Percentiles rank a stretch among this genome's conserved stretches.
phyloP scores from a whole-genome alignment of 2,113 vertebrate species.

The Periophthalmus modestus region DNA sequence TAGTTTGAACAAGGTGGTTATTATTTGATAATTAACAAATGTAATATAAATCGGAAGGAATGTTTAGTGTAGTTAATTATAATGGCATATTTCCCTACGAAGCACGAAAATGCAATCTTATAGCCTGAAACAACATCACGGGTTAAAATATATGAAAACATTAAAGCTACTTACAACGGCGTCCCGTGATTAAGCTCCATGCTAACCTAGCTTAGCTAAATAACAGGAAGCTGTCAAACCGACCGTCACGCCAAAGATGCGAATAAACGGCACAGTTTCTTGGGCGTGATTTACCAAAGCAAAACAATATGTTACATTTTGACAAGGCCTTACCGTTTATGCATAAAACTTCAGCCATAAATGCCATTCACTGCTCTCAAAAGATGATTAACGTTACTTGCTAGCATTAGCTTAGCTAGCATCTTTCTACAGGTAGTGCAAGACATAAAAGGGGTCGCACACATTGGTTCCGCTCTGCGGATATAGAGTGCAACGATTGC shows the following conservation, averaged over 20 bases:
- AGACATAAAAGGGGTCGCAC: neutral
- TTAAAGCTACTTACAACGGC: slow-evolving; percentile 53
- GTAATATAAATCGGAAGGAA: too few species aligned
- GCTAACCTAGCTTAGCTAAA: slow-evolving; percentile 56
- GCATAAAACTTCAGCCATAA: slow-evolving; percentile 3
- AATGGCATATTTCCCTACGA: neutral
- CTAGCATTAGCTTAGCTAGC: slow-evolving; percentile 42
- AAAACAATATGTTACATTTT: neutral
- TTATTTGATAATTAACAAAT: neutral
- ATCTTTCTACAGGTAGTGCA: slow-evolving; percentile 51
- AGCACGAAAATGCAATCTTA: neutral
- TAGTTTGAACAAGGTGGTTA: neutral
- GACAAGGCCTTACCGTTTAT: neutral
- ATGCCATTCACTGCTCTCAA: slow-evolving; percentile 19
- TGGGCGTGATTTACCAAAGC: neutral
- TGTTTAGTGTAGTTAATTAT: too few species aligned
- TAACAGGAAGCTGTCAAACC: slow-evolving; percentile 48
- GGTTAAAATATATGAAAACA: slow-evolving; percentile 6
- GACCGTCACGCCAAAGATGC: slow-evolving; percentile 23
- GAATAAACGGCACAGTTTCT: neutral
- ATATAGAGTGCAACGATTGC: neutral
- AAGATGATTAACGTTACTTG: slow-evolving; percentile 9
- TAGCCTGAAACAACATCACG: neutral
- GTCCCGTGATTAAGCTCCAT: slow-evolving; percentile 51
- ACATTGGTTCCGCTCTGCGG: slow-evolving; percentile 39